Base-by-base conservation (phyloP, 2,888 invertebrate species). In the Temnothorax ravouxi region DNA sequence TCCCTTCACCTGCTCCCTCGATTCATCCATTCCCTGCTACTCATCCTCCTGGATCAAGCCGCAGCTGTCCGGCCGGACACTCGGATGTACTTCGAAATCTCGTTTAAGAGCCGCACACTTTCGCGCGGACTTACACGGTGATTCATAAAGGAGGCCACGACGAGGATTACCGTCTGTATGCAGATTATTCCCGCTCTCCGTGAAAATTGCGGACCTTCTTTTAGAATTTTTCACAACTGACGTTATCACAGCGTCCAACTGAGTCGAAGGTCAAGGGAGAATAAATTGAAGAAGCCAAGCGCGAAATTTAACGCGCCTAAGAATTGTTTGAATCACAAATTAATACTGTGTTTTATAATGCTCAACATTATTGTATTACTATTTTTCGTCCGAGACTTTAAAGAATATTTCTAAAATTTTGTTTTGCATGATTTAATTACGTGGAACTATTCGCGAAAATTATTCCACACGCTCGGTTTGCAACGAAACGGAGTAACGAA, bases 21-120 rank as follows among this genome's bases (percentile, higher is more conserved):
- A 88, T 86, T 87, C 86, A 74, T 83, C 62, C 66, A 52, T 64
- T 64, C 84, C 80, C 81, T 25, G 50, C 34, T 41, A 41, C 52
- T 52, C 79, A 34, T 87, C 81, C 84, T 69, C 77, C 81, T 86
- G 87, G 86, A 90, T 90, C 89, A 86, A 86, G 80, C 80, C 61
- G 52, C 67, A 61, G 76, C 38, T 74, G 90, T 83, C 75, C 88
- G 66, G 62, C 72, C 76, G 84, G 88, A 86, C 88, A 86, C 77
- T 87, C 88, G 21, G 84, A 88, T 84, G 86, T 89, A 88, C 85
- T 84, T 82, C 52, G 86, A 91, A 86, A 87, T 90, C 86, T 90
- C 89, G 86, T 84, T 89, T 84, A 72, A 84, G 79, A 64, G 76
- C 54, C 25, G 83, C 80, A 50, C 80, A 77, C 72, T 81, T 75